Base-by-base conservation (phyloP, 2,113 vertebrate species). In the Eurypyga helias region DNA sequence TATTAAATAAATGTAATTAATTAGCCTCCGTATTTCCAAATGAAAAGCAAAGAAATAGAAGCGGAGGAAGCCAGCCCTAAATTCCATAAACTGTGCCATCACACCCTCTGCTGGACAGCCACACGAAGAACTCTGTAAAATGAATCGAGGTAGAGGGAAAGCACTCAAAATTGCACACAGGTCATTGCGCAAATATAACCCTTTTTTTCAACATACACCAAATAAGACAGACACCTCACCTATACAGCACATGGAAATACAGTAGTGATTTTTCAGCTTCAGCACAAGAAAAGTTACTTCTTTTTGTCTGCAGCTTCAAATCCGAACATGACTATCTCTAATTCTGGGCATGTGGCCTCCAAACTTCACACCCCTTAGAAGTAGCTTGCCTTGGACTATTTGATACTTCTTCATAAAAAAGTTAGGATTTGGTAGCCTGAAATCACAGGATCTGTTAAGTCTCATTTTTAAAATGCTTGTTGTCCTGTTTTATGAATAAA, bases 101-200 rank as follows among this genome's bases (percentile, higher is more conserved):
- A 96, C 70, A 91, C 94, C 87, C 96, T 93, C 97, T 96, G 79
- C 95, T 96, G 98, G 97, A 33, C 55, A 34, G 9, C 2, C 10
- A 58, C 83, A 43, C 43, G 65, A 62, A 41, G 29, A 34, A 18
- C 9, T 81, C 41, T 41, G 41, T 16, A 33, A 52, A 34, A 25
- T 0, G 4, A 0, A 31, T 3, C 6, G 3, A 38, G 24, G 5
- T 3, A 29, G 6, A 61, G 1, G 17, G 26, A 21, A 45, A 34
- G 23, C 36, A 34, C 7, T 7, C 28, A 0, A 51, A 76, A 36
- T 0, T 11, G 3, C 57, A 41, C 4, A 16, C 17, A 71, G 17
- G 48, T 38, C 4, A n/a, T 43, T 17, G 77, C 1, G 18, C 17
- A 51, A 57, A 20, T 34, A 7, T 25, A 72, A 61, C 16, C 16